A percentile compares a stretch with the other conserved stretches of the same genome.
Conservation (phyloP, 2,797 vertebrate species). For the Euthynnus affinis region DNA sequence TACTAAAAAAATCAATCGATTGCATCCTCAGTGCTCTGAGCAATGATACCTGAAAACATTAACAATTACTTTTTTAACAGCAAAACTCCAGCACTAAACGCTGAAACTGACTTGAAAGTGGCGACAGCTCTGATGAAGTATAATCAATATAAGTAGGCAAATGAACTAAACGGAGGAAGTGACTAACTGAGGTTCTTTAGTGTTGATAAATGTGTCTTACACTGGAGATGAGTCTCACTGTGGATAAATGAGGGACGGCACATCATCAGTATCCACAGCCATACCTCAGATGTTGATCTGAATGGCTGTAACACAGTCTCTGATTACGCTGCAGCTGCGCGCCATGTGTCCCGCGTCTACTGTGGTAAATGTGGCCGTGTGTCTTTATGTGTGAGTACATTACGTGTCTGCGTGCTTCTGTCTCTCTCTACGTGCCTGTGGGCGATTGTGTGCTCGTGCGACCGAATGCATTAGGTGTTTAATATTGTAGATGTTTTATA, state of each 20-base stretch:
- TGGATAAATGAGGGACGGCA: constrained; percentile 39
- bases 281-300: constrained; percentile 51
- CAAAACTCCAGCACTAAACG: constrained; percentile 30
- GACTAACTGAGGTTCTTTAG: constrained; percentile 13
- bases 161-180: constrained; percentile 32
- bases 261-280: constrained; percentile 57
- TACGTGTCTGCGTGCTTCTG: constrained; percentile 35
- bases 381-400: constrained; percentile 42
- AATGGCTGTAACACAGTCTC: constrained; percentile 57
- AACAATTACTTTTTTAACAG: constrained; percentile 10
- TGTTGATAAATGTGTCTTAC: constrained; percentile 38
- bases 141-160: constrained; percentile 33
- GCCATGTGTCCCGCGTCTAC: constrained; percentile 62
- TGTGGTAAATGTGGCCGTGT: constrained; percentile 58
- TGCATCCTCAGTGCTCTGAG: constrained; percentile 12
- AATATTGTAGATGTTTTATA: constrained; percentile 35
- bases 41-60: not conserved
- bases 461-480: constrained; percentile 51
- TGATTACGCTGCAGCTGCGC: constrained; percentile 78
- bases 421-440: constrained; percentile 30
- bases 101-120: constrained; percentile 25
- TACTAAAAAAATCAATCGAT: not conserved
- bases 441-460: constrained; percentile 40
- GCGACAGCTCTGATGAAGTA: not conserved
- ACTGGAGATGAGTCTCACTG: constrained; percentile 25